A percentile compares a stretch with the other conserved stretches of the same genome.
These are phyloP conservation scores for Plagodis dolabraria DNA, from an alignment of 2,888 invertebrate genomes.

Conservation along the genomic window DNA sequence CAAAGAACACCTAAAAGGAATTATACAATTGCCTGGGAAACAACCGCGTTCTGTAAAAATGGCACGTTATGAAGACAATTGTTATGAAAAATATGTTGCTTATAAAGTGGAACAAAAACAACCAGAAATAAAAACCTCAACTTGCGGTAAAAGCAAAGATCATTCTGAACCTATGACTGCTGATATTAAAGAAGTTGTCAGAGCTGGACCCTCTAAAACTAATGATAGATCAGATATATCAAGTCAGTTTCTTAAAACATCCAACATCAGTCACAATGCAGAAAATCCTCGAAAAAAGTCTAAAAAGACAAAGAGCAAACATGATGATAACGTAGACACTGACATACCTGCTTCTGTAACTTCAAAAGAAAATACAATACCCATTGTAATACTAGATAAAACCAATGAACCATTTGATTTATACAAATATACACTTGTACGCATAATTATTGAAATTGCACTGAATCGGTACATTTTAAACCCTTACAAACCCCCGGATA, in stretches of 20 bases:
- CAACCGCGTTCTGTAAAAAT: conserved; percentile 5
- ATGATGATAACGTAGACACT: neutral
- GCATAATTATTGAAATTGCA: neutral
- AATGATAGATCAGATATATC: neutral
- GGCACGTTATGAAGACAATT: neutral
- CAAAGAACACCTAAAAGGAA: conserved; percentile 9
- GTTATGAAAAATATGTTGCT: neutral
- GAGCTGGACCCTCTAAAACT: neutral
- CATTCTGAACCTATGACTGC: neutral
- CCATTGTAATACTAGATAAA: conserved; percentile 3
- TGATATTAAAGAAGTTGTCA: neutral
- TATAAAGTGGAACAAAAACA: neutral
- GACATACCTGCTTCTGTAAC: neutral
- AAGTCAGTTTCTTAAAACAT: conserved; percentile 8
- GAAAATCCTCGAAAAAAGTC: neutral
- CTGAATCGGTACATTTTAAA: conserved; percentile 2
- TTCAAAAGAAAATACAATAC: neutral
- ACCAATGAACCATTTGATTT: conserved; percentile 7
- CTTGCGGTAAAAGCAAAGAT: neutral
- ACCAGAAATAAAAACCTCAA: neutral
- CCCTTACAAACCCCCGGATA: neutral
- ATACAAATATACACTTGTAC: conserved; percentile 7
- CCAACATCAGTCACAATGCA: conserved; percentile 4
- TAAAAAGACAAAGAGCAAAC: neutral
- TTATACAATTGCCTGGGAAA: conserved; percentile 8